Conservation (phyloP, 2,797 vertebrate species). For the Eurystomus glaucurus region DNA sequence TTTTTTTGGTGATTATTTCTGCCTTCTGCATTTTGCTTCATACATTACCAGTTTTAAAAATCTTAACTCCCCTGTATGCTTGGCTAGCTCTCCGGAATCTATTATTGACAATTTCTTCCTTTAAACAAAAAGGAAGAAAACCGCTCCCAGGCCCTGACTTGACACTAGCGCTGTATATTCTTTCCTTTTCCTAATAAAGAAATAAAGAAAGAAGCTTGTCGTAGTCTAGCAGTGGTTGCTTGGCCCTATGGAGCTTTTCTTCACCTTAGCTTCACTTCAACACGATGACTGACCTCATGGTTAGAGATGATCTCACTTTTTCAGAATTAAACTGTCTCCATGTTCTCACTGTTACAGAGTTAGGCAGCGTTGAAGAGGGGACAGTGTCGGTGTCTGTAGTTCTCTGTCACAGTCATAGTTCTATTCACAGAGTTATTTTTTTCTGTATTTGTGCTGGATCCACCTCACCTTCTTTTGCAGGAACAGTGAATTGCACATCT, state of each 20-base stretch:
- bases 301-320: background rate
- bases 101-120: background rate
- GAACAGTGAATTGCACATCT: accelerated
- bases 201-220: background rate
- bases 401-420: background rate
- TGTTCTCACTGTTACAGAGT: background rate
- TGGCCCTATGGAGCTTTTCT: background rate
- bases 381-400: background rate
- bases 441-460: background rate
- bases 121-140: background rate
- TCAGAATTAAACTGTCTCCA: background rate
- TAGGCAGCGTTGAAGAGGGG: background rate
- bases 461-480: background rate
- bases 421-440: background rate
- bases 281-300: background rate
- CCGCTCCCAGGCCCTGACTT: background rate
- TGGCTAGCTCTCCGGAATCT: background rate
- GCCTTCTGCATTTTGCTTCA: background rate
- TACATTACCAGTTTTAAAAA: background rate
- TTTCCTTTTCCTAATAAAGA: background rate
- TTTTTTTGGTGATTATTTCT: background rate
- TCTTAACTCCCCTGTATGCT: background rate
- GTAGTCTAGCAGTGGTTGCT: background rate
- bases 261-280: background rate
- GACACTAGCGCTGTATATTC: background rate